These are phyloP conservation scores for Aromia moschata DNA, from an alignment of 2,888 invertebrate genomes.

Conservation along the genomic window DNA sequence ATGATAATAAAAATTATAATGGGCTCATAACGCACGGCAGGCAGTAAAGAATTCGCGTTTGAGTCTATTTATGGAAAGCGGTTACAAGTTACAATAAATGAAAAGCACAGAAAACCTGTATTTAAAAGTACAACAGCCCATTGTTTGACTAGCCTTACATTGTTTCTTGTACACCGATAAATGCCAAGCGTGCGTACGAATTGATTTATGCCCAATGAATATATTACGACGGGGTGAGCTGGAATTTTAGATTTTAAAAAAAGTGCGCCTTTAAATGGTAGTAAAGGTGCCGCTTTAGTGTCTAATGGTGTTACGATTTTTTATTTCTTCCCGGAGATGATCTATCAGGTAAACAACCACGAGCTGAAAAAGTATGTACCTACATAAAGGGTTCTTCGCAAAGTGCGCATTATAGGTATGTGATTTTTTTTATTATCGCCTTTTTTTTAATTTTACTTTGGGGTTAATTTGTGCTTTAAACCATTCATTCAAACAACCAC, in stretches of 20 bases:
- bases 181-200: conserved; percentile 34
- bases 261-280: neutral
- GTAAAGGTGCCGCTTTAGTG: neutral
- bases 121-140: conserved; percentile 27
- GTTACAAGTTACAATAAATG: conserved; percentile 19
- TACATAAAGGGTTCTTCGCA: too few relatives aligned
- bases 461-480: too few relatives aligned
- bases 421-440: too few relatives aligned
- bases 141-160: conserved; percentile 30
- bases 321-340: too few relatives aligned
- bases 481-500: too few relatives aligned
- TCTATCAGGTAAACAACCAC: too few relatives aligned
- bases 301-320: neutral
- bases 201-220: conserved; percentile 30
- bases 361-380: too few relatives aligned
- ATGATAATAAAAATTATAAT: conserved; percentile 10
- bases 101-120: conserved; percentile 24
- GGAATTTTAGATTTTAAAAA: conserved; percentile 18
- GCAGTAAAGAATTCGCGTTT: conserved; percentile 5
- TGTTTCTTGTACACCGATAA: conserved; percentile 35
- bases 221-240: conserved; percentile 14
- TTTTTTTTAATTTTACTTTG: too few relatives aligned
- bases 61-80: conserved; percentile 16
- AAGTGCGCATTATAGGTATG: too few relatives aligned
- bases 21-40: conserved; percentile 2